Percentiles rank a stretch among this genome's conserved stretches.
Evolutionary conservation across 2,797 vertebrate genomes (phyloP).

Genomic region (Enteromius paludinosus): DNA sequence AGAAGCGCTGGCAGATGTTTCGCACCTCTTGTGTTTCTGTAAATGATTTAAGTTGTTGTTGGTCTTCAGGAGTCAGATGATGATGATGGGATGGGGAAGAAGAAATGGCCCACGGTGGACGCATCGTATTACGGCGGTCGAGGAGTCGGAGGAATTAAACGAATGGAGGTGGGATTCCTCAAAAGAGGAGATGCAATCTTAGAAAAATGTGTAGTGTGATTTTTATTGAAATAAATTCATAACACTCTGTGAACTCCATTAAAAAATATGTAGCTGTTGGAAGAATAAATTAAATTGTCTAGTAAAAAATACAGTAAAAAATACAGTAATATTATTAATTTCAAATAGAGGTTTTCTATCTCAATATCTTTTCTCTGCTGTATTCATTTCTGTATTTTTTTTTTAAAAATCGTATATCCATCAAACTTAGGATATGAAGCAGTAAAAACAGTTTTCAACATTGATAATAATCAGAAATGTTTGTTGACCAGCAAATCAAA

Average conservation of each 20-base stretch:
- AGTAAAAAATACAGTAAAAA: no score
- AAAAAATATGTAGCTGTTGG: background rate
- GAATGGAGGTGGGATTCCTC: conserved; percentile 83
- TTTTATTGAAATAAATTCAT: background rate
- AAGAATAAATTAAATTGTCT: background rate
- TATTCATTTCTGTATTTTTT: background rate
- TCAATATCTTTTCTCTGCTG: background rate
- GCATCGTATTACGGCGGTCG: conserved; percentile 91
- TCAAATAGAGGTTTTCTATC: background rate
- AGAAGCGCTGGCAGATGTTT: conserved; percentile 12
- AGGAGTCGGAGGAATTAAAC: conserved; percentile 89
- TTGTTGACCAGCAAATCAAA: background rate
- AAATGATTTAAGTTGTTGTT: background rate
- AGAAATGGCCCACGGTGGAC: conserved; percentile 91
- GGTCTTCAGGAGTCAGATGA: conserved; percentile 86
- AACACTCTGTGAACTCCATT: background rate
- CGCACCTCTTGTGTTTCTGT: background rate
- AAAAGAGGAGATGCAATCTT: background rate
- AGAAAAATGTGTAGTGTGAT: background rate
- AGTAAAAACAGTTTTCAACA: background rate
- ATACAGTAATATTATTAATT: background rate
- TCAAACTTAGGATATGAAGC: no score
- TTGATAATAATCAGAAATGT: background rate
- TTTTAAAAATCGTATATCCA: no score
- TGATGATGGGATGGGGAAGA: conserved; percentile 90